Evolutionary conservation across 64 coral and sea anemone genomes (phyloP).

Genomic region (Stichodactyla mertensii): DNA sequence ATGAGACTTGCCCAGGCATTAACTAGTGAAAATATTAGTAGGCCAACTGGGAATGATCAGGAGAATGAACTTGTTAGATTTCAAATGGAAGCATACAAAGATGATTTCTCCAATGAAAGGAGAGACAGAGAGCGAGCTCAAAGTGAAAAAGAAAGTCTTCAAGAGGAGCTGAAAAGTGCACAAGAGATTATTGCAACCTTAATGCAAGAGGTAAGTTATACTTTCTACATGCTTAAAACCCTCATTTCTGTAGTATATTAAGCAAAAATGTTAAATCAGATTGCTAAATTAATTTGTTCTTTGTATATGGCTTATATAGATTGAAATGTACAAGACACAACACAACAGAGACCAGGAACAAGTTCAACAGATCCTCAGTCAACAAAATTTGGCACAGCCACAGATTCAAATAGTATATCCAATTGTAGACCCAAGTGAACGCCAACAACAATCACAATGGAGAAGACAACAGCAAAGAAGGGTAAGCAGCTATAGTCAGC

Average conservation of each 20-base stretch:
- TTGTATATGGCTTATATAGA: constrained; percentile 16
- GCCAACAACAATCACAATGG: constrained; percentile 39
- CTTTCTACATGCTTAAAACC: background rate
- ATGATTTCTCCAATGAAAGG: constrained; percentile 82
- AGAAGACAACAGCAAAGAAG: constrained; percentile 69
- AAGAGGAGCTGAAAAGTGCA: constrained; percentile 59
- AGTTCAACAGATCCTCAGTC: constrained; percentile 19
- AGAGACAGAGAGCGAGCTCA: constrained; percentile 70
- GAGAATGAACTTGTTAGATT: constrained; percentile 66
- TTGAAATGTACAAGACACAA: constrained; percentile 73
- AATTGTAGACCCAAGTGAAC: constrained; percentile 9
- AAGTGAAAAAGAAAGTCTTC: constrained; percentile 65
- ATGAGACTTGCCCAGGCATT: constrained; percentile 75
- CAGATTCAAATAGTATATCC: constrained; percentile 77
- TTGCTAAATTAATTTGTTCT: background rate
- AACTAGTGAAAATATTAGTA: background rate
- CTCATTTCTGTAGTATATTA: no score
- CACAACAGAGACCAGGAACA: constrained; percentile 48
- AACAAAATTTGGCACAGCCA: constrained; percentile 50
- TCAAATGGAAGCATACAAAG: constrained; percentile 81
- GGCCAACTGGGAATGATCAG: constrained; percentile 14
- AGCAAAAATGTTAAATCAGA: background rate
- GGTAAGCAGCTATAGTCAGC: constrained; percentile 24
- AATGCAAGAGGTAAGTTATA: constrained; percentile 64
- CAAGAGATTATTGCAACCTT: constrained; percentile 81